phyloP scores from a whole-genome alignment of 2,888 invertebrate genomes.

The Chelonus formosanus region DNA sequence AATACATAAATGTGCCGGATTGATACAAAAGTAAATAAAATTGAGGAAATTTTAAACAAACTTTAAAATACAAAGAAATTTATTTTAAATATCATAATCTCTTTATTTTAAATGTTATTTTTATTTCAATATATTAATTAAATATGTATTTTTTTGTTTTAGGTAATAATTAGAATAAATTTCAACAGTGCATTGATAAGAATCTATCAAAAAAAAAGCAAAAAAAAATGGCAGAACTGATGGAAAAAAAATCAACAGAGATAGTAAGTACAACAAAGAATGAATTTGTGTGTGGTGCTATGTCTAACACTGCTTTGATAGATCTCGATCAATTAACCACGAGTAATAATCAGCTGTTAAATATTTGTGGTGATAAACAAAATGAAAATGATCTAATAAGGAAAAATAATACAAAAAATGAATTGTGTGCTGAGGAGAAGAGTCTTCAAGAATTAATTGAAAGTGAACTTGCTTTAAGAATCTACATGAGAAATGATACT shows the following conservation, averaged over 20 bases:
- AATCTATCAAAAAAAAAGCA: not conserved
- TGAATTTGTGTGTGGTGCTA: conserved; percentile 61
- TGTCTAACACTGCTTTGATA: conserved; percentile 65
- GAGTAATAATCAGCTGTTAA: conserved; percentile 61
- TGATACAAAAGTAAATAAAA: too few species aligned
- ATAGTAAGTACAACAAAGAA: conserved; percentile 61
- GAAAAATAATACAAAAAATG: conserved; percentile 57
- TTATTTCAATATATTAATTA: too few species aligned
- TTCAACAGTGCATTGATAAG: too few species aligned
- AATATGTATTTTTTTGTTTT: conserved; percentile 14
- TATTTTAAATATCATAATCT: too few species aligned
- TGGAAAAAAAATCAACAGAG: conserved; percentile 61
- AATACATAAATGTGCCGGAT: too few species aligned
- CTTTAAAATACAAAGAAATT: too few species aligned
- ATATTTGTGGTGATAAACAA: conserved; percentile 57
- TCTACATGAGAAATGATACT: conserved; percentile 48
- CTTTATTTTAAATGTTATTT: too few species aligned
- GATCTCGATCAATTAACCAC: conserved; percentile 61
- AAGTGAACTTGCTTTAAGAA: conserved; percentile 59
- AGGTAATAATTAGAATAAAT: conserved; percentile 6
- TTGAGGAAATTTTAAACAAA: too few species aligned
- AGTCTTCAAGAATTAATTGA: conserved; percentile 62
- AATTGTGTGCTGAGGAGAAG: conserved; percentile 58
- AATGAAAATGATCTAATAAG: conserved; percentile 55
- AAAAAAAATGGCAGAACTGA: conserved; percentile 61